Conservation (phyloP, 2,888 invertebrate species). For the Bedellia somnulentella region DNA sequence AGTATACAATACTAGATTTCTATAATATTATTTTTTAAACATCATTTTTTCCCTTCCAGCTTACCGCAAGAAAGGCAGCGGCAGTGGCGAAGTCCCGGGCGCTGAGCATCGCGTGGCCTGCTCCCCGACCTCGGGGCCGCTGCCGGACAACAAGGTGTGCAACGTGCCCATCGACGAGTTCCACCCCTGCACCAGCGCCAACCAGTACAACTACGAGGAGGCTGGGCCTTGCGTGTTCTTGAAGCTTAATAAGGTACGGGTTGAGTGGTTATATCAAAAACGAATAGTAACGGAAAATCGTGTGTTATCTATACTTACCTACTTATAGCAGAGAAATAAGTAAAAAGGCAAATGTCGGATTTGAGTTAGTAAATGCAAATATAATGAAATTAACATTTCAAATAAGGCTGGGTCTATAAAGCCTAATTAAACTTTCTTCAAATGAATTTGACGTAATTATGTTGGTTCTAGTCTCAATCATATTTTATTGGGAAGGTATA, state of each 20-base stretch:
- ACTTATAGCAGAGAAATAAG: neutral
- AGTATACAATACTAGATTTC: too few relatives aligned
- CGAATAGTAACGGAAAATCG: too few relatives aligned
- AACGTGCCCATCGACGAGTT: conserved; percentile 74
- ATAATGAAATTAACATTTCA: too few relatives aligned
- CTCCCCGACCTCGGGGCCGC: conserved; percentile 63
- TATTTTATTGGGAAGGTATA: too few relatives aligned
- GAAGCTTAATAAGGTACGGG: conserved; percentile 88
- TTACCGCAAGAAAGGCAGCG: conserved; percentile 53
- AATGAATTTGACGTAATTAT: too few relatives aligned
- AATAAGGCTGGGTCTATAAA: too few relatives aligned
- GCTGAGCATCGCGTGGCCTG: conserved; percentile 68
- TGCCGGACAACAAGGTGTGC: conserved; percentile 75
- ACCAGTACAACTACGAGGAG: conserved; percentile 83
- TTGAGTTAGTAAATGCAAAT: too few relatives aligned
- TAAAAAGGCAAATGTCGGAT: too few relatives aligned
- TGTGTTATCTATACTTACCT: too few relatives aligned
- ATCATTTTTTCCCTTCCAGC: conserved; percentile 17
- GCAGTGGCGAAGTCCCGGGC: conserved; percentile 33
- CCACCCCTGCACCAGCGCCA: conserved; percentile 73
- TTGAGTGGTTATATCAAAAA: neutral
- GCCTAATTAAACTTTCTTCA: too few relatives aligned
- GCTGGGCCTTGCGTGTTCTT: conserved; percentile 94
- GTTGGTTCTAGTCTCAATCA: too few relatives aligned
- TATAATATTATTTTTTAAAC: neutral